These are phyloP conservation scores for Ceyx cyanopectus DNA, from an alignment of 2,113 vertebrate species.

Conservation along the genomic window DNA sequence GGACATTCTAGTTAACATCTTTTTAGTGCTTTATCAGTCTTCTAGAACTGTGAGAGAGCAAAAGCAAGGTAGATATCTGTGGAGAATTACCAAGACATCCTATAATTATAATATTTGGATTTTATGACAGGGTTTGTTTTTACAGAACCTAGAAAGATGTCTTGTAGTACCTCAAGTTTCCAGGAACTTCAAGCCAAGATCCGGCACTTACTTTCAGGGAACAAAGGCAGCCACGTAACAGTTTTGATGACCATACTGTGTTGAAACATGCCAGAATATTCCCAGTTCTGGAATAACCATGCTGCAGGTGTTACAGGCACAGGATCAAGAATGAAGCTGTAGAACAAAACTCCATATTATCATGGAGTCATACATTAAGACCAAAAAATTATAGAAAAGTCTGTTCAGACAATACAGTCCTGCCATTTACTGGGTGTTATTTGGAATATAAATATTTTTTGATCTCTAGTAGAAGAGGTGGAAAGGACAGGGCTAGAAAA, in stretches of 20 bases:
- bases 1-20: not conserved
- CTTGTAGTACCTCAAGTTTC: not conserved
- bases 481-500: not conserved
- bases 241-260: not conserved
- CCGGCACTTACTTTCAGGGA: not conserved
- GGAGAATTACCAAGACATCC: not conserved
- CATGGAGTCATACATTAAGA: not conserved
- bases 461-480: not conserved
- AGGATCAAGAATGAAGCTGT: not conserved
- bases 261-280: not conserved
- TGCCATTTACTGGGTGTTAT: not conserved
- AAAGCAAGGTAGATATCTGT: not conserved
- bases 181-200: not conserved
- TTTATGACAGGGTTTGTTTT: not conserved
- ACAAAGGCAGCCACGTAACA: not conserved
- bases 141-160: not conserved
- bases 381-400: not conserved
- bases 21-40: not conserved
- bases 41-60: not conserved
- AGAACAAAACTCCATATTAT: not conserved
- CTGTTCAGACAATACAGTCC: not conserved
- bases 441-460: not conserved
- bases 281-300: not conserved
- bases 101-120: not conserved
- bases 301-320: not conserved